Evolutionary conservation across 2,113 vertebrate species (phyloP).

Genomic region (Cololabis saira): DNA sequence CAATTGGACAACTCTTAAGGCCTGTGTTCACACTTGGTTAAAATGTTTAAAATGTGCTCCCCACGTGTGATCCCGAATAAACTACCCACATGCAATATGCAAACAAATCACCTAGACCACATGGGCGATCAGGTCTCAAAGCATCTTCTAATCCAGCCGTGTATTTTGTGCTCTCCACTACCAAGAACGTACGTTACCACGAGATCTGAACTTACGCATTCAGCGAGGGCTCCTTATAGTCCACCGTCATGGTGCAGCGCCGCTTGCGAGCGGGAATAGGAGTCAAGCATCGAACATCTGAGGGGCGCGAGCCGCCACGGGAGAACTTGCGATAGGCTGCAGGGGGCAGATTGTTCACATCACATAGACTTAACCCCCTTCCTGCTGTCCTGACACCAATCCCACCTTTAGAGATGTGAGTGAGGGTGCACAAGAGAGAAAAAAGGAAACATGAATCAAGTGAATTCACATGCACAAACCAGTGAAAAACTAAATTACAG

Average conservation of each 20-base stretch:
- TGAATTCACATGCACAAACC: neutral
- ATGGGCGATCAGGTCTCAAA: no score
- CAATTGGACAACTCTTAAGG: neutral
- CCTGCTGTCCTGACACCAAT: conserved; percentile 68
- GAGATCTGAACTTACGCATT: conserved; percentile 68
- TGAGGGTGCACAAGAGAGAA: conserved; percentile 12
- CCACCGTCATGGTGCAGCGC: conserved; percentile 81
- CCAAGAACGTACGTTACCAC: no score
- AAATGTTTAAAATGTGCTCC: no score
- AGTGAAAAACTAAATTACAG: conserved; percentile 15
- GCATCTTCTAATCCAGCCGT: no score
- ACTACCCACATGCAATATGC: no score
- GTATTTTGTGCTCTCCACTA: no score
- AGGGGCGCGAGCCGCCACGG: conserved; percentile 41
- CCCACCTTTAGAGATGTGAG: conserved; percentile 75
- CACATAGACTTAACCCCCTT: conserved; percentile 82
- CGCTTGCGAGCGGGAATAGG: conserved; percentile 74
- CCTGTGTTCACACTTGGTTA: no score
- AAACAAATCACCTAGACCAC: no score
- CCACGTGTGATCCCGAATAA: no score
- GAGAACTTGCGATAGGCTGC: conserved; percentile 73
- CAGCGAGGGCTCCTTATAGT: conserved; percentile 91
- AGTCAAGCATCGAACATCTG: conserved; percentile 52
- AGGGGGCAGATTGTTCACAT: conserved; percentile 87
- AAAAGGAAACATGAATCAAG: neutral